Evolutionary conservation across 2,797 vertebrate genomes (phyloP), one percentile per base, ranked within the genome.

Genomic region (Arrhamphus sclerolepis): DNA sequence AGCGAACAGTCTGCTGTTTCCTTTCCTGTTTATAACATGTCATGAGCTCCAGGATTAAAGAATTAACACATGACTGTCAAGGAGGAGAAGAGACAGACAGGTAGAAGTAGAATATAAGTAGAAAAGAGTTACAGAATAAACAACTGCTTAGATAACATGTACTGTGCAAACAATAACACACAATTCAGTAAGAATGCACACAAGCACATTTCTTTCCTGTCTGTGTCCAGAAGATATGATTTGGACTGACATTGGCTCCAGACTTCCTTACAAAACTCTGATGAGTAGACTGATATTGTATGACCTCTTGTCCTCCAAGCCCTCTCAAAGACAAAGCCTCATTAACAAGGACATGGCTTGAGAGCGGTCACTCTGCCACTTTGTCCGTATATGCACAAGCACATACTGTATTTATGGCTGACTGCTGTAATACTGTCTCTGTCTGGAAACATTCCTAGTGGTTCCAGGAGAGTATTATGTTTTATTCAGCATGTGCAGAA

Each of bases 41-140:
- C 73, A 56, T 60, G 81, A 86, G 82, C 77, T 67, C 40, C 66
- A 72, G 87, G 87, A 91, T 92, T 91, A 91, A 85, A 80, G 84
- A 89, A 88, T 89, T 87, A 89, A 84, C 86, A 81, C 56, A 67
- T 77, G 81, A 75, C 84, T 89, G 87, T 89, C 84, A 86, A 67
- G 46, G 62, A 59, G 19, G 44, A 66, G 68, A 76, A 22, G 54
- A 71, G 66, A 81, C 57, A 44, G 75, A 82, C 65, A 77, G 61
- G 70, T 67, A 63, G 48, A 70, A 9, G 51, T 69, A 58, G 56
- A 68, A 68, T 59, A 78, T 46, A 78, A 64, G 47, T 46, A 56
- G 52, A 43, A 56, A 53, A 67, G 71, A 75, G 74, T 67, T 77
- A 72, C 64, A 76, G 77, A 82, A 67, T 53, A 59, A 52, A 53